Conservation (phyloP, 2,797 vertebrate genomes). For the Halcyon leucocephala region DNA sequence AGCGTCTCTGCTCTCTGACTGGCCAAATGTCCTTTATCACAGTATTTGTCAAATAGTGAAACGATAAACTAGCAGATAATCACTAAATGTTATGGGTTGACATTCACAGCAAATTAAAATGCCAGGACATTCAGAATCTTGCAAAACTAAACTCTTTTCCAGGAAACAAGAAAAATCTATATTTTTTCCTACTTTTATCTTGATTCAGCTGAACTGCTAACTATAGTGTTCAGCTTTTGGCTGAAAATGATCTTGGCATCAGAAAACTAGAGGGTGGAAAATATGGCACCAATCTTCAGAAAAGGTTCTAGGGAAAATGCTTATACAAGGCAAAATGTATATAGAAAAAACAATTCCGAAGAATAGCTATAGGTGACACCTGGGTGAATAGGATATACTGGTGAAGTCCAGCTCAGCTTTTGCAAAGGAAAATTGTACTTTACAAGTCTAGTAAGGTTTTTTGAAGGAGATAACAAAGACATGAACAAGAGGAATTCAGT, state of each 20-base stretch:
- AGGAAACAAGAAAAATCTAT: neutral
- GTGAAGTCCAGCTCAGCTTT: neutral
- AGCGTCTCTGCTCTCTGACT: neutral
- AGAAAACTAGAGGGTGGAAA: slow-evolving; percentile 23
- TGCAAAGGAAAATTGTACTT: neutral
- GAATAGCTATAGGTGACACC: neutral
- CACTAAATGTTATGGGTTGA: neutral
- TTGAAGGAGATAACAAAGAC: neutral
- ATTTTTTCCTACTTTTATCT: slow-evolving; percentile 6
- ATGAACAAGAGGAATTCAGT: neutral
- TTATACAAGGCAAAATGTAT: neutral
- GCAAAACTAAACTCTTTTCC: neutral
- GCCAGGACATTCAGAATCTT: slow-evolving; percentile 15
- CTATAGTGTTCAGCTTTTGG: neutral
- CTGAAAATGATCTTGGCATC: slow-evolving; percentile 35
- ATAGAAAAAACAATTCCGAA: neutral
- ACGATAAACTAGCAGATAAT: slow-evolving; percentile 39
- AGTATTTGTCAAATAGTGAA: slow-evolving; percentile 1
- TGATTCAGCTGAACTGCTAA: slow-evolving; percentile 9
- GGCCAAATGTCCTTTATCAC: neutral
- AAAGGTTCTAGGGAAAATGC: neutral
- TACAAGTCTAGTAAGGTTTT: neutral
- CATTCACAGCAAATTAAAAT: slow-evolving; percentile 34
- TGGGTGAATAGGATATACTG: neutral
- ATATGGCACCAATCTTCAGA: neutral